A percentile compares a stretch with the other conserved stretches of the same genome.
phyloP scores from a whole-genome alignment of 2,797 vertebrate species.

The Gastrophryne carolinensis region DNA sequence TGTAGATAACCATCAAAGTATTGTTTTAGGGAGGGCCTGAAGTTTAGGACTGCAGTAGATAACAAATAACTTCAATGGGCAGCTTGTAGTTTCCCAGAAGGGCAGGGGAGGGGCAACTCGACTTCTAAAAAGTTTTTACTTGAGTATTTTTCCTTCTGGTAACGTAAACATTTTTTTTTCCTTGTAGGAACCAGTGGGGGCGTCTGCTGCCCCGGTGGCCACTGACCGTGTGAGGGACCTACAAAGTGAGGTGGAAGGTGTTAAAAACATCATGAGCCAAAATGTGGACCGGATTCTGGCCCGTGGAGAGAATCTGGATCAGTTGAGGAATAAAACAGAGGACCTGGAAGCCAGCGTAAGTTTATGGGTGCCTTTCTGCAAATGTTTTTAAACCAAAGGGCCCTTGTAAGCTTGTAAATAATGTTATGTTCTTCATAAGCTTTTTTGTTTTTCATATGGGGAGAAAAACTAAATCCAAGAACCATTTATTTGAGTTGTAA shows the following conservation, averaged over 20 bases:
- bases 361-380: not conserved
- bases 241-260: conserved; percentile 84
- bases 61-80: too few species aligned
- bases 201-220: conserved; percentile 50
- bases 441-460: too few species aligned
- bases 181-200: conserved; percentile 54
- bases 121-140: not conserved
- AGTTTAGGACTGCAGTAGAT: too few species aligned
- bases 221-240: conserved; percentile 70
- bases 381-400: too few species aligned
- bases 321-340: conserved; percentile 87
- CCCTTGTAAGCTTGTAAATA: too few species aligned
- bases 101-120: not conserved
- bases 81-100: too few species aligned
- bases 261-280: conserved; percentile 87
- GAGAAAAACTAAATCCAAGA: too few species aligned
- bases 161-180: not conserved
- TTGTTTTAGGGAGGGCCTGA: too few species aligned
- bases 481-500: too few species aligned
- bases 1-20: too few species aligned
- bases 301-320: conserved; percentile 86
- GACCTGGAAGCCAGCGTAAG: conserved; percentile 89
- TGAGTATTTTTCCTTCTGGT: not conserved
- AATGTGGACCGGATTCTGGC: conserved; percentile 93
- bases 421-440: too few species aligned